Evolutionary conservation across 1,140 invertebrate species (phyloP), one percentile per base, ranked within the genome.

Genomic region (Grapholita molesta): DNA sequence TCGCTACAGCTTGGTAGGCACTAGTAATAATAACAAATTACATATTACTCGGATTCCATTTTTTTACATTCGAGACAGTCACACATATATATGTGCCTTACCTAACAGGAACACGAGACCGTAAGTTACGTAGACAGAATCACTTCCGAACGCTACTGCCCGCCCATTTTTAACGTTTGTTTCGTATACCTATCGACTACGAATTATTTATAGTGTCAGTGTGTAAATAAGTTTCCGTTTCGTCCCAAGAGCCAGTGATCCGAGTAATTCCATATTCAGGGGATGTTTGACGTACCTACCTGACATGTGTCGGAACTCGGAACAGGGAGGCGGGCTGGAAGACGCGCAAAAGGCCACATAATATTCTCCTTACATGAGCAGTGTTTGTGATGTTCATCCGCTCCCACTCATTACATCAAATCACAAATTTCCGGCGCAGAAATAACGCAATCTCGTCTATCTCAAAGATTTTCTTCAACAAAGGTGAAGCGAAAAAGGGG

Each of bases 211-310:
- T 33, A 32, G 48, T 30, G 28, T 48, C n/a, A 52, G 11, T 42
- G 67, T 15, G 66, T 48, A 72, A 76, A 78, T 68, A 74, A 65
- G 67, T 61, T 28, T 23, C 66, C 42, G 65, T 72, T 73, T 70
- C 42, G 65, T 72, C 71, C 70, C 65, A 66, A 65, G 52, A 32
- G 11, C 61, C 64, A 69, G 42, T 53, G 69, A 72, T 69, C 70
- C 74, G 69, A 21, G 64, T 73, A 70, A 75, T 76, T 72, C 70
- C 67, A 71, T 74, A 77, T 78, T 74, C 72, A 75, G 67, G 64
- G 71, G 70, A 55, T 75, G 74, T 70, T 21, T 52, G 28, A 23
- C 65, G 72, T 72, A 70, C 69, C 33, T 72, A 70, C 69, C 33
- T 68, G 75, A 70, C 72, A 75, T 73, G 70, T 72, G 70, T 69